Base-by-base conservation (phyloP, 2,888 invertebrate genomes). In the Agrenia bidenticulata region DNA sequence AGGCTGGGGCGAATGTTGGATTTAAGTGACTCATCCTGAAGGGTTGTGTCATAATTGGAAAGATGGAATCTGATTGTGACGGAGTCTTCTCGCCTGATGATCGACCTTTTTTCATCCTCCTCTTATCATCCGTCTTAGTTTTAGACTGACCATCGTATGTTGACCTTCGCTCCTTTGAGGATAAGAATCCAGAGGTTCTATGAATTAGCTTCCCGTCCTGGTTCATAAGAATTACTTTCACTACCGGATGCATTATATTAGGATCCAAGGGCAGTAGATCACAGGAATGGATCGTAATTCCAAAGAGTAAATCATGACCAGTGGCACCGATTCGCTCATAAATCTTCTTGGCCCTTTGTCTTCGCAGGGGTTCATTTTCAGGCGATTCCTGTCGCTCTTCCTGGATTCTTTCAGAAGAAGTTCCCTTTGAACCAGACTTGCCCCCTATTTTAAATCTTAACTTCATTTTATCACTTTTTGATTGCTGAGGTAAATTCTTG, bases 71-170 rank as follows among this genome's bases (percentile, higher is more conserved):
- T 17, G 21, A 21, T 13, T 32, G 27, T 15, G 17, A 23, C 64
- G 81, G 81, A 19, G 80, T 79, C 66, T 76, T 77, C 85, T 19
- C 15, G 84, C 9, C 81, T 79, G 23, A 19, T 79, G 80, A 57
- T 81, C 83, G 70, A 86, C 85, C 45, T 49, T 83, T 79, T 1
- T 82, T 81, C 51, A 84, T 77, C 1, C 77, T 77, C 63, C 87
- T 87, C 50, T 85, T 85, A 73, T 86, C 85, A 69, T 85, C 81
- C 57, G 83, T 81, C n/a, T n/a, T n/a, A n/a, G n/a, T n/a, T n/a
- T n/a, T n/a, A n/a, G n/a, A n/a, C 27, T 82, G 80, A 55, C 84
- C 82, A 73, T 86, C 86, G n/a, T n/a, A 1, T 84, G 84, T 61
- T 39, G 53, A 24, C n/a, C 58, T 41, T 49, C 41, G 27, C 26